These are phyloP conservation scores for Auanema sp. DNA, from an alignment of 2,888 invertebrate species.

Conservation along the genomic window DNA sequence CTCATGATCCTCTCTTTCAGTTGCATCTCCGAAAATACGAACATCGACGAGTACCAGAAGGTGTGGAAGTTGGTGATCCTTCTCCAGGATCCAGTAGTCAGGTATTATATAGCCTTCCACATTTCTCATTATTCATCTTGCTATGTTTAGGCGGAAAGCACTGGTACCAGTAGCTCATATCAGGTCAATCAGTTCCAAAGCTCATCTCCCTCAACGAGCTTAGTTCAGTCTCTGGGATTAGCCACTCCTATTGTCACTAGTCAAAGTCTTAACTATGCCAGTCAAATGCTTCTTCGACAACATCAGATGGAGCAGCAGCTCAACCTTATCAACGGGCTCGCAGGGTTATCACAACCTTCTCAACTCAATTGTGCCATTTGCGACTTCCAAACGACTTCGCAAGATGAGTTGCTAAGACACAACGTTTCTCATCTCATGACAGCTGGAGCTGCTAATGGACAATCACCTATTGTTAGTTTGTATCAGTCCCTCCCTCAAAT, in stretches of 20 bases:
- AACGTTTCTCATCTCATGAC: slow-evolving; percentile 47
- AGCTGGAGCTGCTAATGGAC: slow-evolving; percentile 4
- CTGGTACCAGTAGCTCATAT: slow-evolving; percentile 4
- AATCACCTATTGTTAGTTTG: slow-evolving; percentile 15
- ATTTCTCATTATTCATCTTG: background rate
- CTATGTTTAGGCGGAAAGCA: background rate
- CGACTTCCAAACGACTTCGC: slow-evolving; percentile 29
- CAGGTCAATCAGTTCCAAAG: slow-evolving; percentile 10
- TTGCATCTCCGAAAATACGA: slow-evolving; percentile 87
- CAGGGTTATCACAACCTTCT: slow-evolving; percentile 7
- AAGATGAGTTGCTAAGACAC: slow-evolving; percentile 53
- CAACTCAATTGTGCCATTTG: slow-evolving; percentile 40
- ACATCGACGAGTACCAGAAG: slow-evolving; percentile 81
- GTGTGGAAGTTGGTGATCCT: slow-evolving; percentile 78
- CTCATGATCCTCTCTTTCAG: slow-evolving; percentile 93
- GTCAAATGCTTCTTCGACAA: slow-evolving; percentile 40
- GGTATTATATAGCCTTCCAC: background rate
- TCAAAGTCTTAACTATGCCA: slow-evolving; percentile 39
- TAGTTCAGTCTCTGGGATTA: slow-evolving; percentile 31
- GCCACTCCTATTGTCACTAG: slow-evolving; percentile 29
- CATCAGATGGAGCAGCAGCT: slow-evolving; percentile 25
- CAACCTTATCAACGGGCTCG: slow-evolving; percentile 18
- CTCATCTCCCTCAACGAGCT: slow-evolving; percentile 18
- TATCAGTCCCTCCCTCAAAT: slow-evolving; percentile 22
- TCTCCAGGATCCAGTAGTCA: background rate